Evolutionary conservation across 2,797 vertebrate species (phyloP), one percentile per base, ranked within the genome.

Genomic region (Diglossa cyanea): DNA sequence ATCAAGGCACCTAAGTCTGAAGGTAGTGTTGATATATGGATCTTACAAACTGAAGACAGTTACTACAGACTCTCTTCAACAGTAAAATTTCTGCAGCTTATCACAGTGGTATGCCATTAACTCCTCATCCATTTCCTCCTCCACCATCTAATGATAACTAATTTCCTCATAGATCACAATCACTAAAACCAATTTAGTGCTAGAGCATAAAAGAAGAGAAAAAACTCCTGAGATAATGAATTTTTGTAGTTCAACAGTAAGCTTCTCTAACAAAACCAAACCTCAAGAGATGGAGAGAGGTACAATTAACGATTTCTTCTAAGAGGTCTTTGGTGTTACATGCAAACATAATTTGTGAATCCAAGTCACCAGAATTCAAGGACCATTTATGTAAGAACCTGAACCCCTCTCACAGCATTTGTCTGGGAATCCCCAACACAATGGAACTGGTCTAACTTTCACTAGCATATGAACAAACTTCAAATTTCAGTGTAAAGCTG

Each of bases 81-180:
- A 91, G 66, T 54, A 88, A 91, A 87, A 94, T 83, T 92, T 92
- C 79, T 96, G 79, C 89, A 96, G 24, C 68, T 75, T 87, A 93
- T 93, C 91, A 67, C 86, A 96, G 76, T 3, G 3, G 62, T 71
- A 47, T 31, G 66, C 87, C 74, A 95, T 94, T 94, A 96, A 70
- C 71, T 88, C 66, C 85, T 93, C 74, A 86, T 51, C 82, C 73
- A 94, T 78, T 85, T 95, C 88, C 91, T 94, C 35, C 66, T 86
- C 33, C 75, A 91, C 63, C 73, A 85, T 26, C 84, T 92, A 93
- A 80, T 85, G 84, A 57, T 81, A 94, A 28, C 79, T 72, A 91
- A 93, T 94, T 96, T 91, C 84, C 95, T 95, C 90, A 71, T 10
- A 91, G 91, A 95, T 86, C 79, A 94, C 91, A 94, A 93, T 96